Base-by-base conservation (phyloP, 2,888 invertebrate species). In the Drosophila pegasa region DNA sequence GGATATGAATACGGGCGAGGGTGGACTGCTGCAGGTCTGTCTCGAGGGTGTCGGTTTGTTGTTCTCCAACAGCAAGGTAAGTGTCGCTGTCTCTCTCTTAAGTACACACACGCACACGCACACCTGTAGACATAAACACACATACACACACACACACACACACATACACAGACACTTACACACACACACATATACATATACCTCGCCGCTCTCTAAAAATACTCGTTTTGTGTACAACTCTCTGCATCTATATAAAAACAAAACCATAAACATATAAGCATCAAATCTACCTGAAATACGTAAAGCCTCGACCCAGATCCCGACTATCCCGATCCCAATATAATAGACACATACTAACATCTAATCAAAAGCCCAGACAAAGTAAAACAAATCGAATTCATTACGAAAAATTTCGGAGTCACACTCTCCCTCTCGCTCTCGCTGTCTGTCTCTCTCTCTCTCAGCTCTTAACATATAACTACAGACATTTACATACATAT, bases 21-120 rank as follows among this genome's bases (percentile, higher is more conserved):
- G 99, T 69, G 99, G 99, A 2, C 95, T 99, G 62, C 95, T 99
- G 88, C 97, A 97, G 94, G 99, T 99, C 92, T 99, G 99, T 95
- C 98, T 99, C 95, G 99, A 99, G 93, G 99, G 99, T 91, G 98
- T 99, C 90, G 98, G 98, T 87, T 95, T 99, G 85, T 96, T 99
- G 90, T 99, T 99, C 94, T 98, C 98, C 89, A 98, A 98, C 93
- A 98, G 98, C 96, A 99, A 99, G 98, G 99, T 99, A 96, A 93
- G 93, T 90, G 60, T 92, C 41, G 47, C 22, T 29, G 14, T 57
- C 60, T 48, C 18, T 33, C 38, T 16, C 27, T 27, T 16, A 40
- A 45, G 35, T 51, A 56, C 22, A 35, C 37, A 22, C 35, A 48
- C 33, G 43, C 43, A 65, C 37, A 56, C 66, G 52, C 40, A 71